Evolutionary conservation across 2,888 invertebrate species (phyloP).

Genomic region (Lasioglossum vierecki): DNA sequence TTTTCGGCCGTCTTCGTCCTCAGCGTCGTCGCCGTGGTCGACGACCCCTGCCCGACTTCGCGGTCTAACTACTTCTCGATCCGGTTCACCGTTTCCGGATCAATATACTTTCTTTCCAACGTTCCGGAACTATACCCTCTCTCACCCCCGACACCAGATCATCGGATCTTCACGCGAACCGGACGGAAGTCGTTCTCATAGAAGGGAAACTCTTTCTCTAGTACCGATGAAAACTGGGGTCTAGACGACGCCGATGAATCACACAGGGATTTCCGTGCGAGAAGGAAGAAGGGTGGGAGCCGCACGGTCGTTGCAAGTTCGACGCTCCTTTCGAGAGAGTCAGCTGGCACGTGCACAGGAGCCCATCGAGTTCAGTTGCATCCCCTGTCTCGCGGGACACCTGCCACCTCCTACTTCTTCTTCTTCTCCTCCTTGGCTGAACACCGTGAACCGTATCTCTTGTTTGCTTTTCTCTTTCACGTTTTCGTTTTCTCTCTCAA

Average conservation of each 20-base stretch:
- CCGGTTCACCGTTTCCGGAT: background rate
- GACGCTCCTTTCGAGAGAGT: conserved; percentile 56
- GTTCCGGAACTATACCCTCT: background rate
- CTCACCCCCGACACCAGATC: conserved; percentile 3
- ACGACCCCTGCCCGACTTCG: conserved; percentile 59
- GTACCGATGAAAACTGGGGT: background rate
- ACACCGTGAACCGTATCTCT: background rate
- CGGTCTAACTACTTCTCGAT: conserved; percentile 1
- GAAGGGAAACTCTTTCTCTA: background rate
- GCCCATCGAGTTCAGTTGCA: conserved; percentile 48
- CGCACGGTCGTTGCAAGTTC: conserved; percentile 54
- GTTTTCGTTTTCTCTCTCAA: background rate
- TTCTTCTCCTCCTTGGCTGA: background rate
- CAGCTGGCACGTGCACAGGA: conserved; percentile 63
- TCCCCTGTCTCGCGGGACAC: conserved; percentile 32
- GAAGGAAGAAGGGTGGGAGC: conserved; percentile 10
- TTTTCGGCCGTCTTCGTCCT: conserved; percentile 8
- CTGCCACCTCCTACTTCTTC: background rate
- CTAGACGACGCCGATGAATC: background rate
- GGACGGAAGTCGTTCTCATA: conserved; percentile 7
- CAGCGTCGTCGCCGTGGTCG: conserved; percentile 48
- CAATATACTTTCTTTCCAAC: background rate
- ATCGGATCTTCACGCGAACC: conserved; percentile 20
- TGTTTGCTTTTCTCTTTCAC: background rate
- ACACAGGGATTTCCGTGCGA: background rate